A percentile compares a stretch with the other conserved stretches of the same genome.
Evolutionary conservation across 2,888 invertebrate species (phyloP).

Genomic region (Acleris cristana): DNA sequence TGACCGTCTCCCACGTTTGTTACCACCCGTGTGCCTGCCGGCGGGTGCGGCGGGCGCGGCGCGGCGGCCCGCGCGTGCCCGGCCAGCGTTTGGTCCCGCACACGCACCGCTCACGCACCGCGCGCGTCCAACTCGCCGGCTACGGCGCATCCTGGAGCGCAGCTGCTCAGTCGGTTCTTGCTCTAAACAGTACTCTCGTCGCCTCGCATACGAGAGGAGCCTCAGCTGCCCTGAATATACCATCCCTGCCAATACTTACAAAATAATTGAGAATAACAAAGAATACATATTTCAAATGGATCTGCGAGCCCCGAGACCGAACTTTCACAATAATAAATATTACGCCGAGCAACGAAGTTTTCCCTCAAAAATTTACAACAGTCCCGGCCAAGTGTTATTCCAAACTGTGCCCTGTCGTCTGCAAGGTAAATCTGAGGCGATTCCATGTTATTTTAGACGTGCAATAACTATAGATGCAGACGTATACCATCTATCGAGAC

Average conservation of each 20-base stretch:
- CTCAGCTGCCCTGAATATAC: slow-evolving; percentile 68
- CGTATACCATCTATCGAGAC: slow-evolving; percentile 40
- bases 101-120: slow-evolving; percentile 54
- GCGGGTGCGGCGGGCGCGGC: slow-evolving; percentile 55
- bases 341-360: slow-evolving; percentile 43
- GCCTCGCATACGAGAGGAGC: slow-evolving; percentile 62
- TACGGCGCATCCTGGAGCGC: slow-evolving; percentile 59
- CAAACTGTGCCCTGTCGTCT: slow-evolving; percentile 20
- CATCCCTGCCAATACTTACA: slow-evolving; percentile 58
- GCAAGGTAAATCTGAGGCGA: slow-evolving; percentile 17
- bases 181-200: slow-evolving; percentile 54
- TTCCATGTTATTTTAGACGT: slow-evolving; percentile 26
- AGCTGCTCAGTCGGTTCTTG: slow-evolving; percentile 66
- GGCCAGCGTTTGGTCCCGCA: slow-evolving; percentile 40
- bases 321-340: slow-evolving; percentile 10
- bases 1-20: slow-evolving; percentile 50
- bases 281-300: slow-evolving; percentile 61
- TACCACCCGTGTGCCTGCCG: slow-evolving; percentile 59
- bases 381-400: slow-evolving; percentile 37
- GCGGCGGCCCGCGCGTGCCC: slow-evolving; percentile 51
- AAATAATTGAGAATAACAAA: slow-evolving; percentile 59
- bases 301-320: slow-evolving; percentile 40
- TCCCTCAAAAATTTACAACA: slow-evolving; percentile 46
- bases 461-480: slow-evolving; percentile 44
- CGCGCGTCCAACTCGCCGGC: slow-evolving; percentile 55